Base-by-base conservation (phyloP, 1,140 invertebrate genomes). In the Drosophila gunungcola region DNA sequence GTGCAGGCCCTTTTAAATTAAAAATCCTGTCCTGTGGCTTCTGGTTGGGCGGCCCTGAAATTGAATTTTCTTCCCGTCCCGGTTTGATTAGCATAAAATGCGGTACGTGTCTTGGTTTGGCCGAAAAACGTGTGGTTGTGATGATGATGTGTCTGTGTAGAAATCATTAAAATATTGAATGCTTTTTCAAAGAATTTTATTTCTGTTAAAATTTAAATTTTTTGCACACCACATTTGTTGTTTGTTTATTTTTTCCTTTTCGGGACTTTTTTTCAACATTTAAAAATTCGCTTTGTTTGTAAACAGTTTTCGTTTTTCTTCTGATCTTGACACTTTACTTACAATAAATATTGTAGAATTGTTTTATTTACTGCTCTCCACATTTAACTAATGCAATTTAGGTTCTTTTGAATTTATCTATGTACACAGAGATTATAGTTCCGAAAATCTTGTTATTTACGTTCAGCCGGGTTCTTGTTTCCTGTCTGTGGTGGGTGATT, bases 171-270 rank as follows among this genome's bases (percentile, higher is more conserved):
- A 48, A 48, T 55, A 43, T 74, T 43, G 25, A 76, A 39, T 56
- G 52, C 61, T 76, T 76, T 68, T 70, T 79, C 65, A 88, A 88
- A 76, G 83, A 86, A 73, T 80, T 76, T 74, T 90, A 78, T 80
- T 88, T 86, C 60, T 84, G 78, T 90, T 80, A 89, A 89, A 88
- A 84, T 89, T 69, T 57, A 83, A 90, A 80, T 73, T 73, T 58
- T 89, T 80, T 48, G 79, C 80, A 84, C 68, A 78, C 84, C 84
- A 88, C 85, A 88, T 68, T 78, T 78, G 56, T 72, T 79, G 58
- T 72, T 76, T 75, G 55, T 77, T 53, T 82, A 45, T 79, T 63
- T 46, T 56, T 60, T 76, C 45, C 38, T 55, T 49, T 55, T 36
- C 27, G 27, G 45, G 41, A 36, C 45, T 70, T 54, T 29, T 77